Evolutionary conservation across 2,797 vertebrate genomes (phyloP), one percentile per base, ranked within the genome.

Genomic region (Enteromius treurensis): DNA sequence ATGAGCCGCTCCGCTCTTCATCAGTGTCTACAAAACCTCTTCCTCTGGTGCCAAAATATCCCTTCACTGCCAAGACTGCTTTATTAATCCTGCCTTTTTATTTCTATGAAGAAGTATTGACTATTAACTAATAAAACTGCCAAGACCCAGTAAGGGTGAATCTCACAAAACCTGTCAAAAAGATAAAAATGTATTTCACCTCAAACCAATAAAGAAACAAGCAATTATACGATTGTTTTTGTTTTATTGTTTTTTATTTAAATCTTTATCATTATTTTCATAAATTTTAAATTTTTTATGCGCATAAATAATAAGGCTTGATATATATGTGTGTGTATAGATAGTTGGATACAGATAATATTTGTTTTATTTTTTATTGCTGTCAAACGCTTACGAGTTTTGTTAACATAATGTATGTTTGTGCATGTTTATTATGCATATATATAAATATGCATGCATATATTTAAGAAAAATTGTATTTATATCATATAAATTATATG

Each of bases 41-140:
- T 81, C 29, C 69, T 40, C 55, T 55, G 49, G 21, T 84, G 83
- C 58, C 83, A 84, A 74, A 47, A 62, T 45, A 49, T 51, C 26
- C 34, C 4, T 87, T 80, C 84, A 93, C 92, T 94, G 93, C 92
- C 93, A 92, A 87, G 86, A 89, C 90, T 90, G 89, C 89, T 90
- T 88, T 88, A 85, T 90, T 90, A 67, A 90, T 90, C 80, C 79
- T 32, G 90, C 89, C 87, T 88, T 87, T 79, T 89, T 23, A 5
- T 8, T 21, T 67, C 19, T n/a, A 19, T 70, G 14, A 21, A 40
- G 21, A 37, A 79, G 65, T 23, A 26, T 79, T 69, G 65, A 80
- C 6, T 45, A 40, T 67, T 21, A 53, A 80, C n/a, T 21, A 19
- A 58, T 53, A 55, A 21, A 37, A 21, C 78, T 80, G 78, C 78